These are phyloP conservation scores for Antheraea assamensis DNA, from an alignment of 2,888 invertebrate species.

Conservation along the genomic window DNA sequence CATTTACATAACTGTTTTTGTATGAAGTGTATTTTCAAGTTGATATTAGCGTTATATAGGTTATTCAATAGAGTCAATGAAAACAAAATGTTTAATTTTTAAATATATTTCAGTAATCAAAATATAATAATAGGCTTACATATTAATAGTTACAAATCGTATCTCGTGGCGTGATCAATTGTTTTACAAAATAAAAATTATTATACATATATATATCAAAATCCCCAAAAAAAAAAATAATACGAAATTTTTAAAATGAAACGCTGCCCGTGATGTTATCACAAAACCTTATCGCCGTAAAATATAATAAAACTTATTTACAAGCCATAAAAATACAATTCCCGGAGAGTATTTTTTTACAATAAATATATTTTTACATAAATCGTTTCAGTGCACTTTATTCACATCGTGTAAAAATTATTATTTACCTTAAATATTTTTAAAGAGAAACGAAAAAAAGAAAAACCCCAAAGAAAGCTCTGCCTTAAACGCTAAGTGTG, in stretches of 20 bases:
- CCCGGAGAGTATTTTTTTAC: slow-evolving; percentile 57
- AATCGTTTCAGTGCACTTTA: slow-evolving; percentile 60
- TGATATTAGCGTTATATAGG: neutral
- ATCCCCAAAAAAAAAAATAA: slow-evolving; percentile 32
- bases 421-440: slow-evolving; percentile 45
- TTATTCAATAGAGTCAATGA: neutral
- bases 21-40: too few species aligned
- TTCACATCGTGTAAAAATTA: slow-evolving; percentile 66
- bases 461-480: slow-evolving; percentile 33
- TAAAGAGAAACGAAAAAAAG: slow-evolving; percentile 22
- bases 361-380: slow-evolving; percentile 29
- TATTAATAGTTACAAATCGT: slow-evolving; percentile 80
- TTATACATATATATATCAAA: neutral
- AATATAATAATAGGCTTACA: slow-evolving; percentile 83
- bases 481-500: slow-evolving; percentile 58
- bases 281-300: slow-evolving; percentile 39
- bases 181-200: slow-evolving; percentile 29
- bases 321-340: slow-evolving; percentile 61
- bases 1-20: too few species aligned
- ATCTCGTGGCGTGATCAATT: slow-evolving; percentile 63
- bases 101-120: slow-evolving; percentile 83
- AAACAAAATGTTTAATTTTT: slow-evolving; percentile 50
- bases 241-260: slow-evolving; percentile 14
- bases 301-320: slow-evolving; percentile 51
- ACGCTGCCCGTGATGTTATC: slow-evolving; percentile 30